Evolutionary conservation across 2,888 invertebrate species (phyloP).

Genomic region (Epistrophe eligans): DNA sequence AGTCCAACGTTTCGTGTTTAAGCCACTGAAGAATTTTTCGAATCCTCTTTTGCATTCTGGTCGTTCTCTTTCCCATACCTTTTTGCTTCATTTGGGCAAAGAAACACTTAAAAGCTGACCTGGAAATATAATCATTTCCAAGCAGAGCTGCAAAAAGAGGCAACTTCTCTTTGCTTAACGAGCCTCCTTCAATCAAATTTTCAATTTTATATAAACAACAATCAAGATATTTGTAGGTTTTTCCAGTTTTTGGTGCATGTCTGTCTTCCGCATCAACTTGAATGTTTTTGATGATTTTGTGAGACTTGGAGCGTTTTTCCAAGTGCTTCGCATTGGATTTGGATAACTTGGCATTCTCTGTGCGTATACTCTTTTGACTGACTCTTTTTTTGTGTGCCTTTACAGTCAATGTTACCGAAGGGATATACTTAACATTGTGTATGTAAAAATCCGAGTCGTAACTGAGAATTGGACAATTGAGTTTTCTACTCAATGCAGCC

Average conservation of each 20-base stretch:
- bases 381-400: conserved; percentile 82
- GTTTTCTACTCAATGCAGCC: conserved; percentile 90
- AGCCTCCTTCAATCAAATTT: conserved; percentile 87
- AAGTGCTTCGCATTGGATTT: conserved; percentile 80
- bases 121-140: conserved; percentile 95
- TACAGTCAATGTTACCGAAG: conserved; percentile 88
- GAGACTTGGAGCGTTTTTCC: conserved; percentile 80
- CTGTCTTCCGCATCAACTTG: conserved; percentile 74
- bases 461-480: conserved; percentile 94
- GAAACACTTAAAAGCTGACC: conserved; percentile 88
- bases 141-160: conserved; percentile 92
- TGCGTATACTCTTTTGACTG: conserved; percentile 27
- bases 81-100: conserved; percentile 86
- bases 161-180: conserved; percentile 87
- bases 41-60: conserved; percentile 89
- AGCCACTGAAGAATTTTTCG: conserved; percentile 91
- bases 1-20: conserved; percentile 88
- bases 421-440: conserved; percentile 92
- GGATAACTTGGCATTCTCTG: conserved; percentile 65
- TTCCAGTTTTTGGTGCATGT: conserved; percentile 60
- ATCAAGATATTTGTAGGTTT: conserved; percentile 83
- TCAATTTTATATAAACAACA: conserved; percentile 91
- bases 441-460: conserved; percentile 98
- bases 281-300: conserved; percentile 79
- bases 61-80: conserved; percentile 82